Evolutionary conservation across 2,888 invertebrate species (phyloP), one percentile per base, ranked within the genome.

Genomic region (Rhagophthalmus giganteus): DNA sequence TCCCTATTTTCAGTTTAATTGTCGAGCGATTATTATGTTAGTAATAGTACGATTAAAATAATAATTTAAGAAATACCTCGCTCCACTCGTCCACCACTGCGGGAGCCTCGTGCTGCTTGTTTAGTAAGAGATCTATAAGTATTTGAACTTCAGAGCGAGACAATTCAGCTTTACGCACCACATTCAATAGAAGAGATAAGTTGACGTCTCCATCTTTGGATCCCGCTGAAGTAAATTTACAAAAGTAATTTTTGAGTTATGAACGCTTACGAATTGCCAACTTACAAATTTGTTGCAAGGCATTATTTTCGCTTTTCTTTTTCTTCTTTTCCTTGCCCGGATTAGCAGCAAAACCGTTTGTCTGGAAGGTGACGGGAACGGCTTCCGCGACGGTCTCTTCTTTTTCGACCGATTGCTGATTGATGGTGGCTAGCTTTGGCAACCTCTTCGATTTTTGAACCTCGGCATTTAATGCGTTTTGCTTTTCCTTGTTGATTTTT

Each of bases 71-170:
- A 13, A 11, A 9, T 74, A 85, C 85, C 81, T 91, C 90, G 39
- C 85, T 86, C 92, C 92, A 92, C 68, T 93, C 92, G 1, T 89
- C 85, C 68, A 88, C 84, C 58, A 85, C 80, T 15, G 74, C 71
- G 0, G 87, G 84, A 55, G 86, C 86, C 71, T 86, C 87, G 72
- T 90, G 86, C 73, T 93, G 93, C 71, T 92, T 92, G 77, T 93
- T 92, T 62, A 94, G 80, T 63, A 95, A 80, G 59, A 89, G 85
- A 74, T 95, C 93, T 62, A 94, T 93, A 46, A 94, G 81, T 60
- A 87, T 84, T 78, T 94, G 94, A 61, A 93, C 88, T 77, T 95
- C 94, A 48, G 83, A 86, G 62, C 90, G 89, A 58, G 89, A 89
- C 34, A 95, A 81, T 60, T 88, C 85, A 55, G 92, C 88, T 63